Base-by-base conservation (phyloP, 2,113 vertebrate species). In the Rhinolophus sinicus region DNA sequence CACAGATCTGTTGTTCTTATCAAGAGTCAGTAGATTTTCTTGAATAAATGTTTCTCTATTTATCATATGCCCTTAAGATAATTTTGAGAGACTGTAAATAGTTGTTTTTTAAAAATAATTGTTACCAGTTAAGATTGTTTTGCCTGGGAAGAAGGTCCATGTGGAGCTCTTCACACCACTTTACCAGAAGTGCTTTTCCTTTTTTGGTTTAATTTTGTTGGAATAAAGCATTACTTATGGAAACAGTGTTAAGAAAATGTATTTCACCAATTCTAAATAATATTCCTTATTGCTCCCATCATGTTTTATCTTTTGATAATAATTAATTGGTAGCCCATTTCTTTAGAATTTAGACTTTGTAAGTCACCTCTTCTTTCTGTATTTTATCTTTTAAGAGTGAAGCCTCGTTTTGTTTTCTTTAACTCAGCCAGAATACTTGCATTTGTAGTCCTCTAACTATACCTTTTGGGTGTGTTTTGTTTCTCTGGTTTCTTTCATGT, bases 301-400 rank as follows among this genome's bases (percentile, higher is more conserved):
- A 33, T 86, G 65, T 76, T 94, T 88, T 92, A 82, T 90, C 24
- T 22, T 67, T 70, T 58, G 80, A 56, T 88, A 89, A 28, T 70
- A 82, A 77, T 65, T 92, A 91, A 92, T 58, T 83, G 69, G 52
- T 83, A 54, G 28, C 26, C 50, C 52, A 35, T 58, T 70, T 76
- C 64, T 50, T 94, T 89, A 47, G 35, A 82, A 30, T 84, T 83
- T 94, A 84, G 54, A 62, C 56, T 86, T n/a, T 86, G n/a, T 73
- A 73, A 80, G 38, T 96, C 44, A 83, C 22, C 72, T 92, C 84
- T 69, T 67, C 40, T 85, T 21, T 92, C 22, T 84, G 21, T 93
- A 67, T 85, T 95, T 89, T 76, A 77, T 88, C 83, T 88, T 86
- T 86, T 60, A 65, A 86, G 50, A 90, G 69, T 75, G 40, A 93